Conservation (phyloP, 1,140 invertebrate genomes). For the Rhopalosiphum padi region DNA sequence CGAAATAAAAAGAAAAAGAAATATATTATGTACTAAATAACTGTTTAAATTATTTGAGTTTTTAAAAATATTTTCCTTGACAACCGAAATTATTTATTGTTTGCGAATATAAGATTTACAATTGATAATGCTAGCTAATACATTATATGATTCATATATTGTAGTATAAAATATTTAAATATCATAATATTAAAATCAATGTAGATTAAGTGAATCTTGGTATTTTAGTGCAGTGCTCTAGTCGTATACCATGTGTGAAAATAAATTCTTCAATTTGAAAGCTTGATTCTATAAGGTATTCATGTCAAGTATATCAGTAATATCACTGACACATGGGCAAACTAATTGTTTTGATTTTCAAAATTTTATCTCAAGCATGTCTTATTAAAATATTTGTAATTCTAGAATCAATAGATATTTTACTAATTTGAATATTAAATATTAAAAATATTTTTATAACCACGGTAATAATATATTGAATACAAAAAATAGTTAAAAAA, state of each 20-base stretch:
- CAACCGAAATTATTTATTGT: background rate
- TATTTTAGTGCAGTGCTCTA: background rate
- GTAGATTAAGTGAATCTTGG: background rate
- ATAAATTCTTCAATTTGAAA: background rate
- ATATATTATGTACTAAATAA: constrained; percentile 30
- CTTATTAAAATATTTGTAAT: background rate
- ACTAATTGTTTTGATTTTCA: background rate
- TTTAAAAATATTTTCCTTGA: background rate
- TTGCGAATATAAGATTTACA: background rate
- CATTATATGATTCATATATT: background rate
- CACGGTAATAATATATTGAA: background rate
- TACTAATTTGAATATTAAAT: background rate
- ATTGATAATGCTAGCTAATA: background rate
- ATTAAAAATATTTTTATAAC: background rate
- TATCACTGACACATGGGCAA: no score
- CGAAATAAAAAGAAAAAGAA: constrained; percentile 37
- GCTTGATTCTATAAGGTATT: no score
- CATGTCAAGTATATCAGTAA: no score
- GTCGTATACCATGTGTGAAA: background rate
- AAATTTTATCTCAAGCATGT: background rate
- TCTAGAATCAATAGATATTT: background rate
- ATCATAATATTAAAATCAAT: background rate
- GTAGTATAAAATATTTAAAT: background rate
- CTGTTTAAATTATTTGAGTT: background rate
- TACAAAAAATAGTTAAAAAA: no score